These are phyloP conservation scores for Potorous gilbertii DNA, from an alignment of 2,797 vertebrate genomes.

Conservation along the genomic window DNA sequence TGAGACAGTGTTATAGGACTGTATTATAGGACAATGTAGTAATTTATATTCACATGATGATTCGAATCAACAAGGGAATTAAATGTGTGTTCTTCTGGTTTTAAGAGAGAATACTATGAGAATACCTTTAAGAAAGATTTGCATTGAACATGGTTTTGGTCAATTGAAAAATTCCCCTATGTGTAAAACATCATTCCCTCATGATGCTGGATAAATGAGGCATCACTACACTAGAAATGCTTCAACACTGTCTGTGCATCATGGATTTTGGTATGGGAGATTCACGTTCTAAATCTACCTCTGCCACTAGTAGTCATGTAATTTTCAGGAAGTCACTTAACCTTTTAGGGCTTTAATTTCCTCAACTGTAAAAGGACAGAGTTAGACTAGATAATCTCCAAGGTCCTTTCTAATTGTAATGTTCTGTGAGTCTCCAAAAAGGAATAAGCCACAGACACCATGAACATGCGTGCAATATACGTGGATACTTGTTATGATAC, in stretches of 20 bases:
- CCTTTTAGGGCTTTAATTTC: background rate
- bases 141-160: background rate
- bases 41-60: background rate
- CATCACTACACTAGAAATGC: background rate
- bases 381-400: background rate
- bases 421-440: background rate
- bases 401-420: background rate
- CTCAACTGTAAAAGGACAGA: background rate
- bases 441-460: background rate
- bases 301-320: background rate
- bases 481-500: background rate
- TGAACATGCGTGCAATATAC: background rate
- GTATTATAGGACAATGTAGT: background rate
- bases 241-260: background rate
- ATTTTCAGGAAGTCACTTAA: background rate
- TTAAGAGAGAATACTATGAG: background rate
- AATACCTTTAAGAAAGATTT: background rate
- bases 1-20: background rate
- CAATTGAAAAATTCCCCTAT: background rate
- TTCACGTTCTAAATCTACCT: background rate
- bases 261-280: background rate
- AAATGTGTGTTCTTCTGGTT: background rate
- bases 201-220: background rate
- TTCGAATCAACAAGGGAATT: background rate
- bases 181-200: background rate